Evolutionary conservation across 2,113 vertebrate species (phyloP), one percentile per base, ranked within the genome.

Genomic region (Oncorhynchus mykiss): DNA sequence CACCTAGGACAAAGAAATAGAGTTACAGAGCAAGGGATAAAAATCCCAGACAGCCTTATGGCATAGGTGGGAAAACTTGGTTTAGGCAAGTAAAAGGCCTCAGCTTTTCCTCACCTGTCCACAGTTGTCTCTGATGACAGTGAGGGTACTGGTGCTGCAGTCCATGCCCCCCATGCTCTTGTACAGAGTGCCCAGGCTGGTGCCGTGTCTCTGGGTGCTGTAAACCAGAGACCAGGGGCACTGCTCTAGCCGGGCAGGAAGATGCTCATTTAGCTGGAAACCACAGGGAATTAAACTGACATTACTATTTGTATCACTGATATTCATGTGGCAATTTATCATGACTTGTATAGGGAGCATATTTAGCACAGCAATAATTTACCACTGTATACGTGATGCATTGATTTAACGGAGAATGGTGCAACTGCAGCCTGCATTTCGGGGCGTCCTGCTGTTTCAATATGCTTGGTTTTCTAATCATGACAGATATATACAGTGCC

Each of bases 101-200:
- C 20, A 51, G 54, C 39, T 45, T 11, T 9, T 45, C 39, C 39
- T 89, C 84, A 94, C 89, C 84, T 89, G 90, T 20, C 85, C 81
- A 18, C 91, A 87, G 76, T 86, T 82, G 67, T 94, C 93, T 85
- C 87, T 92, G 62, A 6, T 81, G 78, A 71, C 73, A 65, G 6
- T 76, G 48, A 71, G 66, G 66, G 67, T 72, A 2, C 3, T 73
- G 29, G 72, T 70, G 57, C 51, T 18, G 22, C 31, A 24, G 34
- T n/a, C 31, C 39, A 70, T 20, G 60, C 51, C 59, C 71, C n/a
- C 18, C n/a, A 8, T 62, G 59, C 18, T 62, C 59, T 9, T 62
- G 2, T 57, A 57, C 54, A 57, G 54, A 20, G 14, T 57, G 54
- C 54, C 18, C 7, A 73, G 22, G 24, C 12, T 70, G 51, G 20